phyloP scores from a whole-genome alignment of 2,797 vertebrate genomes.

The Coilia nasus region DNA sequence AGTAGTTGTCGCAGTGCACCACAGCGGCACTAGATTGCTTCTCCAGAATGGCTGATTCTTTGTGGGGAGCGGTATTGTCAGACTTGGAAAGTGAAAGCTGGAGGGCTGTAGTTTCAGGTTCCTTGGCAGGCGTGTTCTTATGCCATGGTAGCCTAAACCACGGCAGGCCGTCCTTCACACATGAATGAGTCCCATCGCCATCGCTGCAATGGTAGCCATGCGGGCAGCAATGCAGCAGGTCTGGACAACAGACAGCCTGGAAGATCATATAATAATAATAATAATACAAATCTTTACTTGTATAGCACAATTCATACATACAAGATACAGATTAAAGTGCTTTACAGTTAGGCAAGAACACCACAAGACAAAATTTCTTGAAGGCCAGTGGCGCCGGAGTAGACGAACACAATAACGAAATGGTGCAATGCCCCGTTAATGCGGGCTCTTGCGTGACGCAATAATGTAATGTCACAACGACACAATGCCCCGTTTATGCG shows the following conservation, averaged over 20 bases:
- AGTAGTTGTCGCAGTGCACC: constrained; percentile 60
- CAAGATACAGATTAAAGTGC: too few relatives aligned
- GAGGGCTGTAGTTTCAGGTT: not conserved
- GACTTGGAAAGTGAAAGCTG: not conserved
- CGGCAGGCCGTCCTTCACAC: constrained; percentile 51
- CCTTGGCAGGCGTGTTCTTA: constrained; percentile 46
- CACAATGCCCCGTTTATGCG: too few relatives aligned
- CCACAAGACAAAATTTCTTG: too few relatives aligned
- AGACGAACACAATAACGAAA: too few relatives aligned
- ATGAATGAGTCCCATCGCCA: constrained; percentile 39
- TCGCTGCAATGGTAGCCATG: constrained; percentile 59
- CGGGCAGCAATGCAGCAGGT: constrained; percentile 73
- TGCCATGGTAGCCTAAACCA: constrained; percentile 57
- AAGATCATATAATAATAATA: too few relatives aligned
- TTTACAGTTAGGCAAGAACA: too few relatives aligned
- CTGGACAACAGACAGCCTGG: constrained; percentile 74
- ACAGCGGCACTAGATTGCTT: constrained; percentile 1
- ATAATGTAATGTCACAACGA: too few relatives aligned
- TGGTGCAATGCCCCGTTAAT: too few relatives aligned
- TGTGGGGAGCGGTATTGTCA: not conserved
- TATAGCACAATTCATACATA: too few relatives aligned
- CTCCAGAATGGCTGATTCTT: not conserved
- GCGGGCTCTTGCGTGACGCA: too few relatives aligned
- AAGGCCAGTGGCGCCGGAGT: too few relatives aligned
- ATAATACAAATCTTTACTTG: too few relatives aligned